Base-by-base conservation (phyloP, 2,888 invertebrate species). In the Tipula unca region DNA sequence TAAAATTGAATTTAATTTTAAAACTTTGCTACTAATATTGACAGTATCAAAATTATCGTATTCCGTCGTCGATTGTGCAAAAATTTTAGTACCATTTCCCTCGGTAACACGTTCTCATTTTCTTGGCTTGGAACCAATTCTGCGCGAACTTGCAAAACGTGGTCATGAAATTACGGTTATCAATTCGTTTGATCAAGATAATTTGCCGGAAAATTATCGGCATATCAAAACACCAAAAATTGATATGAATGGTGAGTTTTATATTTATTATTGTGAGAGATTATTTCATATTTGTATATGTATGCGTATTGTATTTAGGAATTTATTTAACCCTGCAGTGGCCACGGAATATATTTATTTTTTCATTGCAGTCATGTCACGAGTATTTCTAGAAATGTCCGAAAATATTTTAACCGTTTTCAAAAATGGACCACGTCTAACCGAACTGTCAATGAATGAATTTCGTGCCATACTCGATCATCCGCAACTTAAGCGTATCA, bases 111-210 rank as follows among this genome's bases (percentile, higher is more conserved):
- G 35, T 5, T 83, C 83, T 32, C 83, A 83, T 83, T 83, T 83
- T 32, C 29, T 83, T 83, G 83, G 83, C n/a, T 83, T 83, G 35
- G 32, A 83, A 32, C 35, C 83, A 32, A 83, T 83, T 17, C 32
- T 83, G 17, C 17, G 35, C 6, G 32, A 83, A 32, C 35, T 83
- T 17, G 83, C 83, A n/a, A 83, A 83, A 6, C 83, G 83, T n/a
- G 83, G 83, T 0, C 83, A 83, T 32, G 83, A 83, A 29, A n/a
- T 83, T 5, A 83, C 83, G 0, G 83, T 83, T 32, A 83, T 83
- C 35, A 83, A 83, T 83, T 83, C 83, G 35, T 83, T 83, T 83
- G 83, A 29, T 83, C 32, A 83, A 32, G 83, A 83, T 17, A 83
- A 83, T 32, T 83, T 83, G 10, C 32, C 29, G 6, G n/a, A 83